Conservation (phyloP, 2,888 invertebrate species). For the Caenorhabditis sp. region DNA sequence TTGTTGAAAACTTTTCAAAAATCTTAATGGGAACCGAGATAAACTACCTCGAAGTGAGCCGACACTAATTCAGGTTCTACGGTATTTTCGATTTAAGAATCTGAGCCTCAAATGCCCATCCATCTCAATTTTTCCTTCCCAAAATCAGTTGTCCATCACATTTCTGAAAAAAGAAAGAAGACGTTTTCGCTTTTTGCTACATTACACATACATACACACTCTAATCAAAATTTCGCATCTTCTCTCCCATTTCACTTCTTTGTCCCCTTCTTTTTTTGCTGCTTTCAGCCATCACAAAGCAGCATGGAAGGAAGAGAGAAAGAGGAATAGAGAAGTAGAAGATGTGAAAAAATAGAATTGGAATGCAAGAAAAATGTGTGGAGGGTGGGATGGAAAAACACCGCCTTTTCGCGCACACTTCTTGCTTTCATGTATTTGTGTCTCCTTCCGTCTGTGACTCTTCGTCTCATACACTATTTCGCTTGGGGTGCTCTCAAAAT, state of each 20-base stretch:
- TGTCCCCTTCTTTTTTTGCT: constrained; percentile 30
- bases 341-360: constrained; percentile 29
- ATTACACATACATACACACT: constrained; percentile 53
- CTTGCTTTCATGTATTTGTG: constrained; percentile 32
- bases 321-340: constrained; percentile 36
- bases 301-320: constrained; percentile 18
- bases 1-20: too few species aligned
- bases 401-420: constrained; percentile 16
- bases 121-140: not conserved
- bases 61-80: too few species aligned
- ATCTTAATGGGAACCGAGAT: too few species aligned
- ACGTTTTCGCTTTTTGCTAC: constrained; percentile 31
- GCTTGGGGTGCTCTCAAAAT: constrained; percentile 14
- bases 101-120: not conserved
- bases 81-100: too few species aligned
- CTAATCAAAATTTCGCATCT: constrained; percentile 61
- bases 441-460: constrained; percentile 30
- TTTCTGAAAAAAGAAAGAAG: constrained; percentile 2
- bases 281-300: constrained; percentile 41
- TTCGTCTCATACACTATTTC: constrained; percentile 24
- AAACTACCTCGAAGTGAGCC: too few species aligned
- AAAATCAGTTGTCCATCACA: constrained; percentile 25
- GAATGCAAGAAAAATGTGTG: constrained; percentile 13
- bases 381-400: constrained; percentile 32
- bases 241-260: constrained; percentile 28